A percentile compares a stretch with the other conserved stretches of the same genome.
Conservation (phyloP, 1,140 invertebrate species). For the Eueides isabella region DNA sequence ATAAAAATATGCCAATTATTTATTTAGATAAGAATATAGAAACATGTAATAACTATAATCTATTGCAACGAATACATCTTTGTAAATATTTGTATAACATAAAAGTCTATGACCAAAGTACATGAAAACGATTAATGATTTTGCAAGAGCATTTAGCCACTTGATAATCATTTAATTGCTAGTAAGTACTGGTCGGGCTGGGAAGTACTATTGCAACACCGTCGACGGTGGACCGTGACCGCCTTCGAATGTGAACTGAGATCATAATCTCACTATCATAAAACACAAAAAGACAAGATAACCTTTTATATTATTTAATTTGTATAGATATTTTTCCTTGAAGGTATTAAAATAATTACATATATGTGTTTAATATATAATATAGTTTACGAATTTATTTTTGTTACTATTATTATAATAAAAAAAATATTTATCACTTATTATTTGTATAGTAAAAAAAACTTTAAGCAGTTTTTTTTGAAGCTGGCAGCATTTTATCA, state of each 20-base stretch:
- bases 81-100: background rate
- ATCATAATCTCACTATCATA: background rate
- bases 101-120: background rate
- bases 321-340: too few species aligned
- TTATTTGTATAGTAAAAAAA: too few species aligned
- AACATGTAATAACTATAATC: too few species aligned
- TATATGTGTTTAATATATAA: too few species aligned
- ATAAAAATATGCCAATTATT: too few species aligned
- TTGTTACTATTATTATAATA: too few species aligned
- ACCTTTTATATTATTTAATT: background rate
- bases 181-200: slow-evolving; percentile 1
- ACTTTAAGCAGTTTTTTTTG: too few species aligned
- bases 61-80: background rate
- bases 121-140: slow-evolving; percentile 2
- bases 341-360: too few species aligned
- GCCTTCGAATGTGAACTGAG: slow-evolving; percentile 2
- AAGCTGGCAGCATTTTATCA: slow-evolving; percentile 31
- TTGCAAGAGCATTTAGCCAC: slow-evolving; percentile 15
- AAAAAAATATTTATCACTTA: too few species aligned
- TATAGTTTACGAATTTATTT: too few species aligned
- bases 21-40: too few species aligned
- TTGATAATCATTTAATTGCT: slow-evolving; percentile 14
- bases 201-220: background rate
- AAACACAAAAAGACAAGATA: background rate
- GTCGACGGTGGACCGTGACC: background rate